Evolutionary conservation across 2,888 invertebrate species (phyloP).

Genomic region (Danaus chrysippus): DNA sequence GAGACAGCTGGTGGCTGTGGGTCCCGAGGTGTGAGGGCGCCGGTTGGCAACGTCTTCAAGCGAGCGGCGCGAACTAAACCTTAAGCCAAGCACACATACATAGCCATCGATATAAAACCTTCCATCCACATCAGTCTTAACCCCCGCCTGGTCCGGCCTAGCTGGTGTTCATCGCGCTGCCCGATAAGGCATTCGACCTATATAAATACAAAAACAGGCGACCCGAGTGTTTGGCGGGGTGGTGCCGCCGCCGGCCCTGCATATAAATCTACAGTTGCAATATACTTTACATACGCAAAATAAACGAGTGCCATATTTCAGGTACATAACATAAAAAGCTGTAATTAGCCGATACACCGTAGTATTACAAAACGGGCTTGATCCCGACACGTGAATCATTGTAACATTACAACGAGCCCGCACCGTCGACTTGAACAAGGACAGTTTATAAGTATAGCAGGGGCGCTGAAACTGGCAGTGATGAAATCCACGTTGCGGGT

Average conservation of each 20-base stretch:
- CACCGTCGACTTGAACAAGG: too few relatives aligned
- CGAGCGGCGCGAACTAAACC: constrained; percentile 18
- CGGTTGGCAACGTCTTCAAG: constrained; percentile 20
- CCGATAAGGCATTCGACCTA: constrained; percentile 59
- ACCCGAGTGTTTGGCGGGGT: constrained; percentile 14
- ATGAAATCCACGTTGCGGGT: too few relatives aligned
- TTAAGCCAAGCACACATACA: constrained; percentile 27
- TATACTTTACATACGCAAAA: constrained; percentile 37
- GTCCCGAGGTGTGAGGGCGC: constrained; percentile 44
- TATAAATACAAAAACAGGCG: constrained; percentile 29
- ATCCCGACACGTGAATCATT: too few relatives aligned
- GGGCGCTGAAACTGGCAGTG: too few relatives aligned
- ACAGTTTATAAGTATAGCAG: too few relatives aligned
- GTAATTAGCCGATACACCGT: constrained; percentile 3
- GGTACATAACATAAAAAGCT: constrained; percentile 38
- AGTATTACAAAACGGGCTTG: not conserved
- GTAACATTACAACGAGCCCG: too few relatives aligned
- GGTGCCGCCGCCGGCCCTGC: constrained; percentile 13
- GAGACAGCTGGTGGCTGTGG: constrained; percentile 60
- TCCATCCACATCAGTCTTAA: constrained; percentile 59
- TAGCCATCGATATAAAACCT: constrained; percentile 34
- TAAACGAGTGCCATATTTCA: constrained; percentile 40
- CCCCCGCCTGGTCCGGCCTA: constrained; percentile 21
- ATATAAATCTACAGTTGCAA: constrained; percentile 15
- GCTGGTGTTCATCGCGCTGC: constrained; percentile 45